These are phyloP conservation scores for Microlaimidae sp. DNA, from an alignment of 2,888 invertebrate genomes.

Conservation along the genomic window DNA sequence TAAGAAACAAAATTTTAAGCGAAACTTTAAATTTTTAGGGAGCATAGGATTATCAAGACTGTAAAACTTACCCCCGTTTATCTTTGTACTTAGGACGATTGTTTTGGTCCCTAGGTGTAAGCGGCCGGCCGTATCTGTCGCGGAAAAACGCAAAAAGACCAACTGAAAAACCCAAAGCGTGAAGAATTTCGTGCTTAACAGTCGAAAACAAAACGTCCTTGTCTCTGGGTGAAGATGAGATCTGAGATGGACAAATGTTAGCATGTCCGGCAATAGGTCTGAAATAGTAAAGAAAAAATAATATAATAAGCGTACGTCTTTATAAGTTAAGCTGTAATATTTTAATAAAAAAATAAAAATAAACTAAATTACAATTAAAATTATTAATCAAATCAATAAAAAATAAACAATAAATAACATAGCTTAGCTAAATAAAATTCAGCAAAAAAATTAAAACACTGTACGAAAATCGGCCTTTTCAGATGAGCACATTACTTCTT, in stretches of 20 bases:
- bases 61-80: constrained; percentile 55
- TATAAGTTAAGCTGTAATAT: no score
- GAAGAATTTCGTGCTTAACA: constrained; percentile 93
- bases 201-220: constrained; percentile 67
- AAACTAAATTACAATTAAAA: no score
- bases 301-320: no score
- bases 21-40: no score
- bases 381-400: no score
- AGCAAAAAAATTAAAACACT: no score
- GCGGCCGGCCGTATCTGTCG: constrained; percentile 43
- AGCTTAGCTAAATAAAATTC: no score
- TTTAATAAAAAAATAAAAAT: no score
- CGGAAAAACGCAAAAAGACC: constrained; percentile 89
- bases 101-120: constrained; percentile 62
- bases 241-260: constrained; percentile 84
- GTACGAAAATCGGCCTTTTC: no score
- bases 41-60: constrained; percentile 3
- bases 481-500: no score
- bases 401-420: no score
- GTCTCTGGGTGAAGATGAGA: constrained; percentile 76
- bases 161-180: constrained; percentile 90
- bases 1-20: no score
- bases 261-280: constrained; percentile 97
- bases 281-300: constrained; percentile 27
- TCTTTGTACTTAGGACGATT: constrained; percentile 75